A percentile compares a stretch with the other conserved stretches of the same genome.
Evolutionary conservation across 2,113 vertebrate species (phyloP).

Genomic region (Malurus elegans): DNA sequence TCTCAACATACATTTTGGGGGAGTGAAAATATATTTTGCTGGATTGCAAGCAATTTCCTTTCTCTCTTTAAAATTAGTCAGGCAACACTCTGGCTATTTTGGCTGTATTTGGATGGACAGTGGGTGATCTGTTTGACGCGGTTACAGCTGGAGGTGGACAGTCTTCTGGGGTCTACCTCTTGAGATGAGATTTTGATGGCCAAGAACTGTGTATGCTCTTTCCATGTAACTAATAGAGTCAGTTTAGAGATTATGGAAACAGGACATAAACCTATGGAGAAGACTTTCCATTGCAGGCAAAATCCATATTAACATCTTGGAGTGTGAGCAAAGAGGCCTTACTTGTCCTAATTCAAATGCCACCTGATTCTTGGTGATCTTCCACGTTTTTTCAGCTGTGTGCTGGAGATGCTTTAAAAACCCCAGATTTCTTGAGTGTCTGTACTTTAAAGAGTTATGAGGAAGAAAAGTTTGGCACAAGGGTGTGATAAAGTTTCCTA

Average conservation of each 20-base stretch:
- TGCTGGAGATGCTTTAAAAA: background rate
- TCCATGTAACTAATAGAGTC: background rate
- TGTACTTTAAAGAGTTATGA: background rate
- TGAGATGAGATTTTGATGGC: background rate
- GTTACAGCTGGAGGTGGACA: background rate
- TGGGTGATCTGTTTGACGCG: background rate
- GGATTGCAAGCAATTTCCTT: background rate
- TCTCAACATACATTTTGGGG: background rate
- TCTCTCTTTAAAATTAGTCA: background rate
- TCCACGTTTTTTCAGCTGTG: background rate
- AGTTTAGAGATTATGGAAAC: background rate
- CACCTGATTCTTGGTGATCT: background rate
- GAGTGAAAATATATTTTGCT: background rate
- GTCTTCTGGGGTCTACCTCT: fast-evolving
- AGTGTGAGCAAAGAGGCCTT: fast-evolving
- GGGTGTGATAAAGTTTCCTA: background rate
- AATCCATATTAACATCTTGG: background rate
- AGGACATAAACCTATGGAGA: background rate
- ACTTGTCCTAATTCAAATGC: background rate
- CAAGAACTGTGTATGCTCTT: background rate
- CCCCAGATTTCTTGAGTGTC: background rate
- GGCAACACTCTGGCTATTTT: background rate
- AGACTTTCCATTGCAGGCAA: background rate
- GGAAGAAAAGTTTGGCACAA: fast-evolving
- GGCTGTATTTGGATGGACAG: no score